These are phyloP conservation scores for Litoditis marina DNA, from an alignment of 2,888 invertebrate genomes.

Conservation along the genomic window DNA sequence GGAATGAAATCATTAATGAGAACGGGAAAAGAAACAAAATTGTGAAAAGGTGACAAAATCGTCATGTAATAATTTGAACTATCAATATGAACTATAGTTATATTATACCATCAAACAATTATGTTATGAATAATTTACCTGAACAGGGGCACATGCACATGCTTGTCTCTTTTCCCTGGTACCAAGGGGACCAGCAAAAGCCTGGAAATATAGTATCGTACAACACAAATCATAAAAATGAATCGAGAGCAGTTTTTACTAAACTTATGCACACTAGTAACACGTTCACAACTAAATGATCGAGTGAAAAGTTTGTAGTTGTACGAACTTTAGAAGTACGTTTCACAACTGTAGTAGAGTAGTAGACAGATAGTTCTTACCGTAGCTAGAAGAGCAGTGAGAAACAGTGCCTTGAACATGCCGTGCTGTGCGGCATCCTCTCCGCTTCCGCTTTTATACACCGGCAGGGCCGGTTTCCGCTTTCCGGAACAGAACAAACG, in stretches of 20 bases:
- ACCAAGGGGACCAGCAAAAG: conserved; percentile 31
- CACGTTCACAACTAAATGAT: no score
- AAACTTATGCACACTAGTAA: no score
- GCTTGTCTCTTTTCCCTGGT: conserved; percentile 37
- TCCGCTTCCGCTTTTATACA: conserved; percentile 9
- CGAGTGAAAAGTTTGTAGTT: no score
- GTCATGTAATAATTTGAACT: no score
- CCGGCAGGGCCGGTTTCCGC: conserved; percentile 12
- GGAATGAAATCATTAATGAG: conserved; percentile 13
- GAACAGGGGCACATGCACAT: conserved; percentile 11
- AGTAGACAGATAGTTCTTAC: no score
- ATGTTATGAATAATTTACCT: background rate
- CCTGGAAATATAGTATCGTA: conserved; percentile 29
- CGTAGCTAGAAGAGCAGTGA: conserved; percentile 3
- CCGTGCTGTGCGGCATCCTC: conserved; percentile 9
- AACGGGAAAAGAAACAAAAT: conserved; percentile 20
- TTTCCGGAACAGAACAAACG: no score
- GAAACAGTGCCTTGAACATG: conserved; percentile 11
- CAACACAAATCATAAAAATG: no score
- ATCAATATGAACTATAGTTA: no score
- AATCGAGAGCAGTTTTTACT: no score
- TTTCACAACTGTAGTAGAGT: no score
- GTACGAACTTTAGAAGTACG: no score
- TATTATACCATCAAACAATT: background rate
- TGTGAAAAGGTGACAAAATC: no score